Conservation (phyloP, 2,888 invertebrate species). For the Prostheceraeus crozeri region DNA sequence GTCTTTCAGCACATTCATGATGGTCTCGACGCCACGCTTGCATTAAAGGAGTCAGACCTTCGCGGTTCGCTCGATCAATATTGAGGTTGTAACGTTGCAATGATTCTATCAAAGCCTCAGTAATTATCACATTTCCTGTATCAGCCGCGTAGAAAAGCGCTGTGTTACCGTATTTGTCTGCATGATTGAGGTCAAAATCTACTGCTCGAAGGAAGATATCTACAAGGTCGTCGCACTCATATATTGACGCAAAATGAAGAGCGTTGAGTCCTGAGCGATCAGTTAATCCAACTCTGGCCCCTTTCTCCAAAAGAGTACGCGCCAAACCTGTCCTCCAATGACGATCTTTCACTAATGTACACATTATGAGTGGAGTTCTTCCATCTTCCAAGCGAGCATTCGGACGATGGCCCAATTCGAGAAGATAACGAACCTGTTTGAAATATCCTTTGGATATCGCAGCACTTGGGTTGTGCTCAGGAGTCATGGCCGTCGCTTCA, state of each 20-base stretch:
- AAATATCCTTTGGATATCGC: constrained; percentile 51
- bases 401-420: constrained; percentile 46
- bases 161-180: constrained; percentile 51
- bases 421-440: constrained; percentile 50
- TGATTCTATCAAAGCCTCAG: constrained; percentile 42
- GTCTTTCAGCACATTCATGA: no score
- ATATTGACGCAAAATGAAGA: constrained; percentile 52
- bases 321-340: constrained; percentile 51
- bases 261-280: constrained; percentile 50
- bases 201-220: constrained; percentile 47
- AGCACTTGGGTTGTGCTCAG: constrained; percentile 12
- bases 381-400: constrained; percentile 46
- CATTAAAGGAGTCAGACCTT: constrained; percentile 41
- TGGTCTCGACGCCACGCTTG: no score
- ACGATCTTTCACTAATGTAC: constrained; percentile 49
- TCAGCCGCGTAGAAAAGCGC: constrained; percentile 51
- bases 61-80: constrained; percentile 40
- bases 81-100: constrained; percentile 36
- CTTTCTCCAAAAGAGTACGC: constrained; percentile 50
- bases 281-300: constrained; percentile 44
- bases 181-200: constrained; percentile 50
- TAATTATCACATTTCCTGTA: constrained; percentile 45
- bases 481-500: no score
- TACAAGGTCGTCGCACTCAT: constrained; percentile 45
- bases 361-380: constrained; percentile 50